These are phyloP conservation scores for Euborellia annulipes DNA, from an alignment of 1,140 invertebrate genomes.

Conservation along the genomic window DNA sequence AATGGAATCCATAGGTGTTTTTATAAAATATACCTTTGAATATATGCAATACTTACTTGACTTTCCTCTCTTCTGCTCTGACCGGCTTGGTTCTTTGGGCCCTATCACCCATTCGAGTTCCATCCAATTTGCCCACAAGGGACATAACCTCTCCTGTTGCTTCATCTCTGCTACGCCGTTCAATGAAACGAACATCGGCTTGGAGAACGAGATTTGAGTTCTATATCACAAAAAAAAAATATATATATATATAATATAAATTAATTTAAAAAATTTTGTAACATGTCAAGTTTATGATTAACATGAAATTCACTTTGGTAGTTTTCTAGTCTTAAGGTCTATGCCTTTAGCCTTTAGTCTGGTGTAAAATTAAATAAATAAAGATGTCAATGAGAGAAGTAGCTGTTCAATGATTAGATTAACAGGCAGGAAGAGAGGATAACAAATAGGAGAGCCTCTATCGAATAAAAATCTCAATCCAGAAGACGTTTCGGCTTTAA, in stretches of 20 bases:
- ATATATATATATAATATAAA: background rate
- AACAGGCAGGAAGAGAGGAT: too few relatives aligned
- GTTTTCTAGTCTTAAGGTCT: background rate
- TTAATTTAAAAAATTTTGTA: background rate
- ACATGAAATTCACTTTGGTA: background rate
- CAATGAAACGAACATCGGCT: conserved; percentile 96
- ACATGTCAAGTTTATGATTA: background rate
- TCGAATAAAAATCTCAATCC: too few relatives aligned
- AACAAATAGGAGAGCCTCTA: too few relatives aligned
- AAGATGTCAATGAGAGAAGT: too few relatives aligned
- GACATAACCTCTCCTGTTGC: conserved; percentile 97
- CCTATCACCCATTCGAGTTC: conserved; percentile 90
- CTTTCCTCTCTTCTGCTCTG: conserved; percentile 79
- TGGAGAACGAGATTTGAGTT: conserved; percentile 99
- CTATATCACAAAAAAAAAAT: conserved; percentile 37
- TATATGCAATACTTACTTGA: conserved; percentile 48
- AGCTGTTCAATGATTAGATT: too few relatives aligned
- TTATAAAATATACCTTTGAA: background rate
- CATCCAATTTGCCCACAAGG: conserved; percentile 79
- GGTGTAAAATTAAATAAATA: too few relatives aligned
- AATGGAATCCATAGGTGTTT: background rate
- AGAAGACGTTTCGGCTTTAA: too few relatives aligned
- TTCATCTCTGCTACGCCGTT: conserved; percentile 92
- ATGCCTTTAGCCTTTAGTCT: background rate
- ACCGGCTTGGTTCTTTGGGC: conserved; percentile 76